Percentiles rank a stretch among this genome's conserved stretches.
Evolutionary conservation across 2,797 vertebrate genomes (phyloP).

Genomic region (Eospalax fontanierii): DNA sequence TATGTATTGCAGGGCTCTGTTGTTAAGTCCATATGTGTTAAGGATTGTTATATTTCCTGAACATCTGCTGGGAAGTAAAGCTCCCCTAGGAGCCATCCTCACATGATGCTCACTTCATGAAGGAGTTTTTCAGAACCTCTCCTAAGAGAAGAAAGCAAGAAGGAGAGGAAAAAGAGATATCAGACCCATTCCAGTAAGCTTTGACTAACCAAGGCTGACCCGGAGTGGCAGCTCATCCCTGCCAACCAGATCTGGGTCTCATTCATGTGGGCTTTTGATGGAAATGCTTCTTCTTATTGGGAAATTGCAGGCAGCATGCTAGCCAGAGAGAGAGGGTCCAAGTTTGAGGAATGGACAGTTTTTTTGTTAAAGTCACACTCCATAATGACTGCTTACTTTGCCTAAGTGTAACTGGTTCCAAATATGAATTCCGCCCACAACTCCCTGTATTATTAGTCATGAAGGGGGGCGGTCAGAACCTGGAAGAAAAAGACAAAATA

Average conservation of each 20-base stretch:
- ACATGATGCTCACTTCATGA: background rate
- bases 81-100: background rate
- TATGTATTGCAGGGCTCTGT: background rate
- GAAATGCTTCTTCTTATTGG: background rate
- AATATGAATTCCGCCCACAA: background rate
- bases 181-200: background rate
- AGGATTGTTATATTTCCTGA: background rate
- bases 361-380: conserved; percentile 53
- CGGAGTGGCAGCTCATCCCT: background rate
- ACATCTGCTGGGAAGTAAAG: background rate
- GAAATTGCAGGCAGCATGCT: background rate
- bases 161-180: background rate
- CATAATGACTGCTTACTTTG: background rate
- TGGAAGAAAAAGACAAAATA: background rate
- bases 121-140: background rate
- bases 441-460: background rate
- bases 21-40: background rate
- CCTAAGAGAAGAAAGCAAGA: background rate
- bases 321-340: background rate
- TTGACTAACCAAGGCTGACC: background rate
- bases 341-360: background rate
- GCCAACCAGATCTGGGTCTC: background rate
- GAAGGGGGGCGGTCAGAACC: background rate
- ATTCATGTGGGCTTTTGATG: background rate
- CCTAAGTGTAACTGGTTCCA: background rate